A percentile compares a stretch with the other conserved stretches of the same genome.
phyloP scores from a whole-genome alignment of 1,140 invertebrate species.

The Portunus trituberculatus region DNA sequence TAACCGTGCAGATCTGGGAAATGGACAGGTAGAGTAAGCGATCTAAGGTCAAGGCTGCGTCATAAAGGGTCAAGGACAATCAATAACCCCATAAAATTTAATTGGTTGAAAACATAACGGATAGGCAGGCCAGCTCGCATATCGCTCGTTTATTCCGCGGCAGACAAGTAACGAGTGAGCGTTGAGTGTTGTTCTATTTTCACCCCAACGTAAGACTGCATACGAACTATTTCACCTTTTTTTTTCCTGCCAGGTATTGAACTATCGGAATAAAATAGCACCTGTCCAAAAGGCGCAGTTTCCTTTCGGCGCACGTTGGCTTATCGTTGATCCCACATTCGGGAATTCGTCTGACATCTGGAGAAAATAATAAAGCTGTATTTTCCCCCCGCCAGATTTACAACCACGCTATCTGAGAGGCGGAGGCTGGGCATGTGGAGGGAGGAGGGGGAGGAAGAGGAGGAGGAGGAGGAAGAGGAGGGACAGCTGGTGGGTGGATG shows the following conservation, averaged over 20 bases:
- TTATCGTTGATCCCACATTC: not conserved
- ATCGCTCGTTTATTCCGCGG: too few species aligned
- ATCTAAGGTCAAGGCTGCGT: too few species aligned
- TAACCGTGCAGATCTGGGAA: too few species aligned
- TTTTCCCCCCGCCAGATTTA: not conserved
- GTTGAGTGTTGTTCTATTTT: not conserved
- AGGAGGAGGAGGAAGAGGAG: not conserved
- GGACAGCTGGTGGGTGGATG: too few species aligned
- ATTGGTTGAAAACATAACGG: too few species aligned
- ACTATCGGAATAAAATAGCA: not conserved
- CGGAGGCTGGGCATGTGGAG: not conserved
- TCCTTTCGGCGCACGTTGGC: not conserved
- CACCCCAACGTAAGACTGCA: not conserved
- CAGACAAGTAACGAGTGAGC: too few species aligned
- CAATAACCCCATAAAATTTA: too few species aligned
- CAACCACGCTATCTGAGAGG: not conserved
- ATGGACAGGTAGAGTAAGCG: too few species aligned
- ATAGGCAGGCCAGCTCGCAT: not conserved
- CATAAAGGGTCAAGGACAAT: too few species aligned
- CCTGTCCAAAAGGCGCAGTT: not conserved
- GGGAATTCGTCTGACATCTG: slow-evolving; percentile 20
- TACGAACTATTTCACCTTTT: not conserved
- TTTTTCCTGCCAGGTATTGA: not conserved
- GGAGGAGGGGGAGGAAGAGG: not conserved
- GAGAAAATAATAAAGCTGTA: slow-evolving; percentile 24